A percentile compares a stretch with the other conserved stretches of the same genome.
Evolutionary conservation across 2,797 vertebrate genomes (phyloP).

Genomic region (Rhinatrema bivittatum): DNA sequence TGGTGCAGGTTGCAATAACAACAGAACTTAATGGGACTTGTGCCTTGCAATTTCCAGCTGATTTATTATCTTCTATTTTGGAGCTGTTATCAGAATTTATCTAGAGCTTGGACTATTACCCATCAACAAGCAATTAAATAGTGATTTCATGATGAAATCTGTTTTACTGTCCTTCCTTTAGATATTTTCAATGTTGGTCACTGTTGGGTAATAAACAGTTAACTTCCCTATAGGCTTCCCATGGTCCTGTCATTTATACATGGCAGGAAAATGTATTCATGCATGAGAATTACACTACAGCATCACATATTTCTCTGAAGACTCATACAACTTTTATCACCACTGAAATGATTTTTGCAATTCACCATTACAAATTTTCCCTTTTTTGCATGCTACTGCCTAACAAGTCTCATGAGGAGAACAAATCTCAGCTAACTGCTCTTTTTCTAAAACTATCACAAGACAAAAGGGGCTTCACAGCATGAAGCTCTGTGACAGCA

Average conservation of each 20-base stretch:
- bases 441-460: background rate
- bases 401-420: constrained; percentile 17
- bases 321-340: constrained; percentile 10
- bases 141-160: no score
- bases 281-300: background rate
- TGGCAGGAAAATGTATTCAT: constrained; percentile 3
- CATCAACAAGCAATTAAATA: no score
- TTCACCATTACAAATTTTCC: background rate
- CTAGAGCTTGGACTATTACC: no score
- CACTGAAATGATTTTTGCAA: constrained; percentile 11
- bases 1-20: no score
- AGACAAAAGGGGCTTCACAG: background rate
- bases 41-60: no score
- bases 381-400: background rate
- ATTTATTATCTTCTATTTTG: no score
- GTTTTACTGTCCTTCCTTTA: no score
- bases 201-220: background rate
- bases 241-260: constrained; percentile 1
- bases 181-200: background rate
- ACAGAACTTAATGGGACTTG: no score
- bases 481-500: background rate
- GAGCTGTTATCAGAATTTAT: no score
- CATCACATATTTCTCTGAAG: constrained; percentile 11
- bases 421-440: background rate
- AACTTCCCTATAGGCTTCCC: background rate